Evolutionary conservation across 2,113 vertebrate genomes (phyloP), one percentile per base, ranked within the genome.

Genomic region (Oriolus oriolus): DNA sequence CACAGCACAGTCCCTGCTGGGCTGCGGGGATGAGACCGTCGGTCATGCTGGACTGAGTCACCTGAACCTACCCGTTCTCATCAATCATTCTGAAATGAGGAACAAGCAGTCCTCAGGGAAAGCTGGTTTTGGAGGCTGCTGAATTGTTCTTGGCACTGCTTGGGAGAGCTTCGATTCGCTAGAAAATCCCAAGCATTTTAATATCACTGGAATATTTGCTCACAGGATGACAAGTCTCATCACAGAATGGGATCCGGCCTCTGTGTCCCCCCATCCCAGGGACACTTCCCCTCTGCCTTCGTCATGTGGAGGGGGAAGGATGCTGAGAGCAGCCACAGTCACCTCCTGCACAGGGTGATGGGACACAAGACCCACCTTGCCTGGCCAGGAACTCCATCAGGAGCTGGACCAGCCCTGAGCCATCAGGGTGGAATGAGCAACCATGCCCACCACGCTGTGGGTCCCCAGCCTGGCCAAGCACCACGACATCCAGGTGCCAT

Each of bases 131-230:
- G 96, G 95, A 96, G 88, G 83, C 91, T 75, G 90, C 86, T 68
- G 90, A 82, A 96, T 95, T 96, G 81, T 91, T 95, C 86, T 96
- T 94, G 96, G 96, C 96, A 78, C 76, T 3, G 88, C 56, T 75
- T 3, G 8, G 6, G 85, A 53, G 65, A 49, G 90, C 69, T 88
- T 79, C 13, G 35, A 92, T 50, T 75, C 16, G 1, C 74, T 50
- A 49, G 95, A 95, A 96, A 96, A 97, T 84, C 94, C 86, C 86
- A 76, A 84, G 90, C 53, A 61, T 92, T 92, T 91, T 76, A 92
- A 66, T 31, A 64, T 7, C 73, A 82, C 69, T 56, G 15, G 86
- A 87, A 78, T 70, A 87, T 91, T 84, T 73, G 90, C 77, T 84
- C 61, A 3, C 31, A 22, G 80, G 88, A 87, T n/a, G 77, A 74